phyloP scores from a whole-genome alignment of 2,888 invertebrate genomes.

The Eupithecia dodoneata region DNA sequence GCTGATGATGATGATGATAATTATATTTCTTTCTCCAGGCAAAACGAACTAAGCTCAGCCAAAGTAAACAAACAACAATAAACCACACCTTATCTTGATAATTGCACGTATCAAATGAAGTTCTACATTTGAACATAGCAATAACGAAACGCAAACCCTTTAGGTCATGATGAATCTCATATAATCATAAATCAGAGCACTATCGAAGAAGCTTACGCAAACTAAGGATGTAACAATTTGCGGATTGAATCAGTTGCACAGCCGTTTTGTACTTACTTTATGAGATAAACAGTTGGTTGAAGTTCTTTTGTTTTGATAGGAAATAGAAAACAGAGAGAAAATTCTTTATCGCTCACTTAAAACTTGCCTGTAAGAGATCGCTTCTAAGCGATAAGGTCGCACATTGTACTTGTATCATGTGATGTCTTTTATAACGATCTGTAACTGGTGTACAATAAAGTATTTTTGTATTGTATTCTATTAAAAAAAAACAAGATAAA shows the following conservation, averaged over 20 bases:
- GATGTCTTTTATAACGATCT: too few species aligned
- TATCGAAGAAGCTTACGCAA: conserved; percentile 71
- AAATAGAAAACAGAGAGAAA: too few species aligned
- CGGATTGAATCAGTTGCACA: conserved; percentile 28
- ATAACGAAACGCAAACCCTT: conserved; percentile 54
- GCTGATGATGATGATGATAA: too few species aligned
- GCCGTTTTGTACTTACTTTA: conserved; percentile 21
- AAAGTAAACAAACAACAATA: conserved; percentile 10
- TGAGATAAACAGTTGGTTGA: too few species aligned
- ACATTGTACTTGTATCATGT: too few species aligned
- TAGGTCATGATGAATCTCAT: conserved; percentile 69
- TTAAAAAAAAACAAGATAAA: too few species aligned
- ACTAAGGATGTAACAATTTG: conserved; percentile 70
- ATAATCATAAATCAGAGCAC: conserved; percentile 78
- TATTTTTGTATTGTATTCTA: too few species aligned
- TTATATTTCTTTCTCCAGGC: neutral
- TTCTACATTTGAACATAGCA: conserved; percentile 23
- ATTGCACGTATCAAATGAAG: conserved; percentile 13
- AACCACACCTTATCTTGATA: conserved; percentile 3
- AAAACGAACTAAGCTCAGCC: neutral
- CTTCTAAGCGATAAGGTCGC: too few species aligned
- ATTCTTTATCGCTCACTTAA: too few species aligned
- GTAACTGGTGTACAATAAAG: too few species aligned
- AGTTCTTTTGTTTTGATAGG: too few species aligned
- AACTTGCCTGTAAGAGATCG: too few species aligned